These are phyloP conservation scores for Urocitellus parryii DNA, from an alignment of 2,113 vertebrate species.

Conservation along the genomic window DNA sequence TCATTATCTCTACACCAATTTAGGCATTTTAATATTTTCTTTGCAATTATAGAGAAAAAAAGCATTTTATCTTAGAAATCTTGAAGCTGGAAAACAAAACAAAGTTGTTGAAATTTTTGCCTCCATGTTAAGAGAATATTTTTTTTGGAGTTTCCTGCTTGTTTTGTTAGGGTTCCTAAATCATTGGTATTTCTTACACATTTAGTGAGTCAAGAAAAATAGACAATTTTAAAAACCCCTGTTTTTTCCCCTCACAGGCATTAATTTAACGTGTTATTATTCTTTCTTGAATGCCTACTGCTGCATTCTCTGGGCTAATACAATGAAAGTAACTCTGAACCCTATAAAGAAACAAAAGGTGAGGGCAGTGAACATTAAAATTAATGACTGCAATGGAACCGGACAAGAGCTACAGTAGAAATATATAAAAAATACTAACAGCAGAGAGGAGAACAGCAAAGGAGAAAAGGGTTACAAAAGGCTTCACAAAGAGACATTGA, in stretches of 20 bases:
- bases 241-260: background rate
- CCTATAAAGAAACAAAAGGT: background rate
- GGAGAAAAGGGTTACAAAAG: background rate
- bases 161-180: background rate
- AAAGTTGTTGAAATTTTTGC: background rate
- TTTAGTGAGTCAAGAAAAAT: background rate
- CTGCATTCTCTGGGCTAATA: background rate
- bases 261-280: background rate
- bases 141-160: background rate
- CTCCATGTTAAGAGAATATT: background rate
- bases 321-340: background rate
- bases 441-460: background rate
- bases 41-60: background rate
- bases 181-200: background rate
- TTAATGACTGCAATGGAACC: background rate
- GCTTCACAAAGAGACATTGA: background rate
- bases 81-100: background rate
- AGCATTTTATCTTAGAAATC: background rate
- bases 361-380: accelerated
- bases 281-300: background rate
- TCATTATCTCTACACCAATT: background rate
- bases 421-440: background rate
- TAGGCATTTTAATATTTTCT: background rate
- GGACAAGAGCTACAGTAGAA: background rate
- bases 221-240: background rate